Conservation (phyloP, 2,888 invertebrate genomes). For the Amphimallon solstitiale region DNA sequence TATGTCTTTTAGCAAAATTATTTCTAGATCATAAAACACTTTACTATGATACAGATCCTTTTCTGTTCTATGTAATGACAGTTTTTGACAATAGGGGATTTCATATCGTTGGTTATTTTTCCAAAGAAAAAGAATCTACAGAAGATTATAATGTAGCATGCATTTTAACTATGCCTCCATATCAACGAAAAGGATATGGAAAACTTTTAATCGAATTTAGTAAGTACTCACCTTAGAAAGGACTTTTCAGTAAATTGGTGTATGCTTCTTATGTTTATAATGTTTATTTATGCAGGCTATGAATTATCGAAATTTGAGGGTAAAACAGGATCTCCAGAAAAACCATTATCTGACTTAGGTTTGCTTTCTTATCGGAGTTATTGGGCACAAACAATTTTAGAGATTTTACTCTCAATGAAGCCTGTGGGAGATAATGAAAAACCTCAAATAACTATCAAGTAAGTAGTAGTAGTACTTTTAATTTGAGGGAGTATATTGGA, state of each 20-base stretch:
- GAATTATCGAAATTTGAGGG: slow-evolving; percentile 98
- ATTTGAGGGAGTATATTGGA: not conserved
- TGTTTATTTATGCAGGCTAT: slow-evolving; percentile 74
- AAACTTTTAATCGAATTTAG: slow-evolving; percentile 99
- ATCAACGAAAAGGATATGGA: slow-evolving; percentile 98
- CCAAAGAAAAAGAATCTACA: slow-evolving; percentile 98
- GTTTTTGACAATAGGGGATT: slow-evolving; percentile 92
- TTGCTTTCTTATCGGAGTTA: slow-evolving; percentile 96
- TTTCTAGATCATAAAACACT: slow-evolving; percentile 98
- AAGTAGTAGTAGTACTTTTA: slow-evolving; percentile 56
- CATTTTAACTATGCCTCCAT: slow-evolving; percentile 97
- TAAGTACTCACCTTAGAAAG: too few relatives aligned
- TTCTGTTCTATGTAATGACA: slow-evolving; percentile 97
- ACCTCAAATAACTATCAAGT: slow-evolving; percentile 95
- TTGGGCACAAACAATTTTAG: slow-evolving; percentile 98
- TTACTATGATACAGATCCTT: slow-evolving; percentile 99
- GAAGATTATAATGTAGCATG: slow-evolving; percentile 99
- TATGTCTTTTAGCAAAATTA: slow-evolving; percentile 93
- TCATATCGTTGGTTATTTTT: slow-evolving; percentile 99
- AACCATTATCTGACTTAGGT: slow-evolving; percentile 97
- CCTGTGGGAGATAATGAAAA: slow-evolving; percentile 90
- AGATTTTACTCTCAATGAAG: slow-evolving; percentile 89
- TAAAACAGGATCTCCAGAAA: slow-evolving; percentile 98
- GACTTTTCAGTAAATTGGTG: too few relatives aligned
- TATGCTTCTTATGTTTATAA: not conserved